phyloP scores from a whole-genome alignment of 2,113 vertebrate genomes.

The Origma solitaria region DNA sequence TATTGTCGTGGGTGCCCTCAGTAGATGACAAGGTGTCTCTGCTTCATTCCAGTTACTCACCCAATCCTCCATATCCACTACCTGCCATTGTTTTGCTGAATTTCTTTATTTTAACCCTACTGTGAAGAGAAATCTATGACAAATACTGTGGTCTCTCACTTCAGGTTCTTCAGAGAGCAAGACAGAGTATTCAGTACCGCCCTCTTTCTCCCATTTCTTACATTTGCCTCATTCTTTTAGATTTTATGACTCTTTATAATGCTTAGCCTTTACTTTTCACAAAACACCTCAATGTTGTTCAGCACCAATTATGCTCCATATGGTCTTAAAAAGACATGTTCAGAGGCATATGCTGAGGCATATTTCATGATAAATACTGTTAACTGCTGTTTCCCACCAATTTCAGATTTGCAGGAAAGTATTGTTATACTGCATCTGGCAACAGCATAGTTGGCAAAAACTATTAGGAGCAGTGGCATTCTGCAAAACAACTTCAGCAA shows the following conservation, averaged over 20 bases:
- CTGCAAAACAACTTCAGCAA: not conserved
- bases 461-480: not conserved
- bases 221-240: not conserved
- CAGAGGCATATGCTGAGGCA: constrained; percentile 57
- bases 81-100: not conserved
- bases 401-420: constrained; percentile 11
- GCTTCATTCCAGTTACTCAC: not conserved
- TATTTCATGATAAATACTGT: constrained; percentile 56
- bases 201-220: not conserved
- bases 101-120: not conserved
- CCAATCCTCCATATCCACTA: not conserved
- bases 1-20: not conserved
- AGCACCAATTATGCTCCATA: constrained; percentile 54
- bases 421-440: constrained; percentile 43
- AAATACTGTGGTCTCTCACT: not conserved
- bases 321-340: constrained; percentile 44
- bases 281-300: constrained; percentile 57
- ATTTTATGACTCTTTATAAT: not conserved
- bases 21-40: not conserved
- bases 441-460: not conserved
- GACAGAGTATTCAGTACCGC: not conserved
- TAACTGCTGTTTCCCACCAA: constrained; percentile 39
- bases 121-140: not conserved
- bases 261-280: constrained; percentile 45
- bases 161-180: not conserved